Evolutionary conservation across 2,888 invertebrate species (phyloP).

Genomic region (Prionchulus punctatus): DNA sequence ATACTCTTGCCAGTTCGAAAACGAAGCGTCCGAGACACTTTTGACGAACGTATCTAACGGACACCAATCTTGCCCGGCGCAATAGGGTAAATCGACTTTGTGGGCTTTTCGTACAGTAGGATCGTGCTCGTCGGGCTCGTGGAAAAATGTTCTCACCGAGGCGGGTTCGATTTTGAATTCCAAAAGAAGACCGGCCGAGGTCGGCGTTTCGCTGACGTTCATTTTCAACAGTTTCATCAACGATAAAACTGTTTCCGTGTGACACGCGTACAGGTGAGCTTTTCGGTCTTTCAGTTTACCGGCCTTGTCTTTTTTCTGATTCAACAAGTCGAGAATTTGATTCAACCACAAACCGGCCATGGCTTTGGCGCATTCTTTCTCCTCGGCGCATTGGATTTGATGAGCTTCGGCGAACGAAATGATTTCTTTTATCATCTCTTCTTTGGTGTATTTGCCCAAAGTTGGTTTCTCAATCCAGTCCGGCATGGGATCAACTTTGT

Average conservation of each 20-base stretch:
- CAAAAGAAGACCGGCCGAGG: constrained; percentile 7
- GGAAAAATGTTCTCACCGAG: background rate
- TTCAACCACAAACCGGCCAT: too few species aligned
- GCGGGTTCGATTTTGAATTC: background rate
- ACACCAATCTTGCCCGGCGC: background rate
- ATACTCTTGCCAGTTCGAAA: background rate
- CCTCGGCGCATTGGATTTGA: too few species aligned
- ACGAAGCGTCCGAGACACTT: background rate
- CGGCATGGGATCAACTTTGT: too few species aligned
- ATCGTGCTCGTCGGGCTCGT: background rate
- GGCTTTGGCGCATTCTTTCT: too few species aligned
- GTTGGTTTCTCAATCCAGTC: too few species aligned
- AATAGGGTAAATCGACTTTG: background rate
- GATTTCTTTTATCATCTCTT: too few species aligned
- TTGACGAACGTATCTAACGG: background rate
- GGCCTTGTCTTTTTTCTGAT: too few species aligned
- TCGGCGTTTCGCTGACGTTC: constrained; percentile 5
- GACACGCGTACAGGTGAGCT: constrained; percentile 6
- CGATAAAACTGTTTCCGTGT: constrained; percentile 8
- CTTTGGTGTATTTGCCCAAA: too few species aligned
- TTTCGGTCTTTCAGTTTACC: background rate
- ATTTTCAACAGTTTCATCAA: background rate
- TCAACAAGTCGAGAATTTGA: too few species aligned
- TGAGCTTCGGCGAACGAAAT: too few species aligned
- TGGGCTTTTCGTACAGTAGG: background rate